These are phyloP conservation scores for Idaea aversata DNA, from an alignment of 2,888 invertebrate genomes.

Conservation along the genomic window DNA sequence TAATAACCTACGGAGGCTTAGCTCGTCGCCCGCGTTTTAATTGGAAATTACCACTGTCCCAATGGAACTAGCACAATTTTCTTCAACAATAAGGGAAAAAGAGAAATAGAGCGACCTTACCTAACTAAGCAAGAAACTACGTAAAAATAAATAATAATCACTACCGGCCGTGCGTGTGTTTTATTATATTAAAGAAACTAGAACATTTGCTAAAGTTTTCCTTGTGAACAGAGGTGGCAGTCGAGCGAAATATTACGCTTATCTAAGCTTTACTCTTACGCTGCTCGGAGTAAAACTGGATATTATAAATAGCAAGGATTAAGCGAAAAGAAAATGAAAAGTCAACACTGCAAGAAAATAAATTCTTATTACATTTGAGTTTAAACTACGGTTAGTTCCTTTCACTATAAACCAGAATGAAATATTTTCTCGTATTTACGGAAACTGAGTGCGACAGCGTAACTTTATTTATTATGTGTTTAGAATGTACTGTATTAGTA, in stretches of 20 bases:
- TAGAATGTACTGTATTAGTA: no score
- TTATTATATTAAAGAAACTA: not conserved
- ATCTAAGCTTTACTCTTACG: constrained; percentile 15
- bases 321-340: constrained; percentile 27
- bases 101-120: not conserved
- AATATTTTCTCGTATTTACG: not conserved
- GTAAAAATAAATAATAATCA: not conserved
- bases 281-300: constrained; percentile 20
- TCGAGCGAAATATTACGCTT: constrained; percentile 11
- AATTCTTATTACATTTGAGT: constrained; percentile 23
- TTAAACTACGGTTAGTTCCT: constrained; percentile 19
- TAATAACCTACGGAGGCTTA: not conserved
- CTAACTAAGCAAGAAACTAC: not conserved
- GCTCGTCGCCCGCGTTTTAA: constrained; percentile 1
- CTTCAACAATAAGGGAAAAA: not conserved
- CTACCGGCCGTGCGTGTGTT: not conserved
- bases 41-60: constrained; percentile 1
- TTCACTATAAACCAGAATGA: constrained; percentile 6
- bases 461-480: not conserved
- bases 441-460: not conserved
- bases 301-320: constrained; percentile 26
- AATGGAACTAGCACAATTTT: not conserved
- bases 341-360: constrained; percentile 20
- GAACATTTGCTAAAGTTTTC: not conserved
- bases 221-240: not conserved